Evolutionary conservation across 2,113 vertebrate genomes (phyloP).

Genomic region (Mellivora capensis): DNA sequence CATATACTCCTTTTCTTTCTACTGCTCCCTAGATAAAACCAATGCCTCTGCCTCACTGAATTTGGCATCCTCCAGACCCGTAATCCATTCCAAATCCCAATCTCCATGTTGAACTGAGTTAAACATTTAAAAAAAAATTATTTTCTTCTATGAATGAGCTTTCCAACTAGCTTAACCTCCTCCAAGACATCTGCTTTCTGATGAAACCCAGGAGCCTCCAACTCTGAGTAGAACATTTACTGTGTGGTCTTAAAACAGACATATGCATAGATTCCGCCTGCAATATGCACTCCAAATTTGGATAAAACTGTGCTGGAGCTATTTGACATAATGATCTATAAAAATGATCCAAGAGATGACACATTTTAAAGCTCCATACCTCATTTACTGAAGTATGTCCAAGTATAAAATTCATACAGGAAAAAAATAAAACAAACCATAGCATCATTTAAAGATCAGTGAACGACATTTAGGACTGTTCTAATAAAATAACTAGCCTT

Average conservation of each 20-base stretch:
- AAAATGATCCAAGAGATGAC: conserved; percentile 61
- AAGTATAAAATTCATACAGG: conserved; percentile 46
- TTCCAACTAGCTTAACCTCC: conserved; percentile 52
- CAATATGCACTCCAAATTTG: conserved; percentile 52
- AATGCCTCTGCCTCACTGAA: not conserved
- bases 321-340: conserved; percentile 53
- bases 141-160: conserved; percentile 56
- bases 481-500: conserved; percentile 48
- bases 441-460: not conserved
- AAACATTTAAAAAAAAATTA: not conserved
- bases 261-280: conserved; percentile 29
- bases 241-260: conserved; percentile 66
- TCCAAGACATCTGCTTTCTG: conserved; percentile 58
- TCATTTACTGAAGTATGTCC: conserved; percentile 43
- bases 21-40: not conserved
- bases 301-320: conserved; percentile 38
- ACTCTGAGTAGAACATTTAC: conserved; percentile 29
- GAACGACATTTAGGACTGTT: not conserved
- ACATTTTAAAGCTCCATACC: conserved; percentile 46
- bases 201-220: conserved; percentile 52
- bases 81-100: conserved; percentile 41
- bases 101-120: not conserved
- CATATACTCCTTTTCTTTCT: not conserved
- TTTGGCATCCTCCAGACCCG: conserved; percentile 2
- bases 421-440: not conserved